Evolutionary conservation across 2,797 vertebrate species (phyloP).

Genomic region (Sebastes oblongus): DNA sequence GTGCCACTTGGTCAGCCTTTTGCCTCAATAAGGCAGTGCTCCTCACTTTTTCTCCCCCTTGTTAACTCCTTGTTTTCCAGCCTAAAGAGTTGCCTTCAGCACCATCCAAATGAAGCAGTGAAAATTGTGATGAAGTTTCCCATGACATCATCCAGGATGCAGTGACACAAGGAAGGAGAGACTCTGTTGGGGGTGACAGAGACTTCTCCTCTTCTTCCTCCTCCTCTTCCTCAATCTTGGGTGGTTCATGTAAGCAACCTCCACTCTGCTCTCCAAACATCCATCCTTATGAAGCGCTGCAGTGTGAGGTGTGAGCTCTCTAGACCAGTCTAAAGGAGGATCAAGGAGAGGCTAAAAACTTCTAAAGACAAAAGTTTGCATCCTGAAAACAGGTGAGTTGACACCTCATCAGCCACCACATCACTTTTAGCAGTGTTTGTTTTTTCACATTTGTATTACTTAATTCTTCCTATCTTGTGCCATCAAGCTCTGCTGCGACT

Average conservation of each 20-base stretch:
- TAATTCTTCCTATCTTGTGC: not conserved
- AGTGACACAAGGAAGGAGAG: conserved; percentile 2
- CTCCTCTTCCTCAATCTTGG: conserved; percentile 54
- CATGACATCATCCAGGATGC: conserved; percentile 31
- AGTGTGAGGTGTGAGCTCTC: conserved; percentile 34
- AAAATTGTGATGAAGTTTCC: not conserved
- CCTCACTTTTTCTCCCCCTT: conserved; percentile 11
- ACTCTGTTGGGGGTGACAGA: conserved; percentile 9
- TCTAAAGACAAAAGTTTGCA: not conserved
- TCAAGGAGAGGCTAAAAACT: not conserved
- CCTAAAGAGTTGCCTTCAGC: not conserved
- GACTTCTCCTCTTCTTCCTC: conserved; percentile 39
- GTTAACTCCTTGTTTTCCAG: conserved; percentile 59
- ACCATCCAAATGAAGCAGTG: not conserved
- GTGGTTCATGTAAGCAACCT: conserved; percentile 56
- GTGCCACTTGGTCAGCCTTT: conserved; percentile 46
- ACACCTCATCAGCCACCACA: not conserved
- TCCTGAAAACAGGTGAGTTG: conserved; percentile 64
- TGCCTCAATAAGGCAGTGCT: conserved; percentile 84
- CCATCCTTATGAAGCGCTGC: conserved; percentile 42
- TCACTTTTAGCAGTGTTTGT: not conserved
- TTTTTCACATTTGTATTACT: not conserved
- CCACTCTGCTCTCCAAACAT: conserved; percentile 52
- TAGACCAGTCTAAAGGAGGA: conserved; percentile 1
- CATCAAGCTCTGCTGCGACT: not conserved